Base-by-base conservation (phyloP, 2,113 vertebrate genomes). In the Eptatretus burgeri region DNA sequence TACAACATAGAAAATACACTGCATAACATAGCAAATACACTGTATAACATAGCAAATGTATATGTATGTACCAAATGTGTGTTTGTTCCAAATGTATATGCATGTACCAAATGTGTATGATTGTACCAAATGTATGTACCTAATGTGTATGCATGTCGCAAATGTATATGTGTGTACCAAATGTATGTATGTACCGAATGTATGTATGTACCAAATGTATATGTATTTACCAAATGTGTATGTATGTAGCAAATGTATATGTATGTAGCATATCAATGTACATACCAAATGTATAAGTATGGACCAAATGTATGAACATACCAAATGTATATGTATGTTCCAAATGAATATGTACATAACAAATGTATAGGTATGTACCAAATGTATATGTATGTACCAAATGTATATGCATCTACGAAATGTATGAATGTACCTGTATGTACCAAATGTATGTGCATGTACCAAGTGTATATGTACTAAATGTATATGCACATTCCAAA, bases 81-180 rank as follows among this genome's bases (percentile, higher is more conserved):
- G 18, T 56, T 56, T 17, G 14, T 56, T 56, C 5, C 18, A 7
- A 16, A 16, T 17, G 18, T 9, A 10, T 60, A 60, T 60, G 56
- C 56, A 60, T 60, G 56, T 20, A 56, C 14, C 53, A 60, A 17
- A 60, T 60, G 13, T 12, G 9, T 60, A 60, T 60, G 56, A 9
- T 10, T 60, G 56, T 60, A 60, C 20, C n/a, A 20, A n/a, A 20
- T 60, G 56, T 12, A 60, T 60, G 56, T 60, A 60, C n/a, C n/a
- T 1, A 60, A 60, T 60, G 11, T 7, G 3, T 41, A 41, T 41
- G 27, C 27, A 41, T 41, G 27, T 41, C 3, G 3, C 27, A 41
- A 41, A 41, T 41, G 7, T 7, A 41, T 41, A 41, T 41, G 27
- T 7, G 7, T 41, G 27, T 41, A 41, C 27, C 27, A 41, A 41